Percentiles rank a stretch among this genome's conserved stretches.
These are phyloP conservation scores for Euwallacea fornicatus DNA, from an alignment of 1,140 invertebrate species.

Conservation along the genomic window DNA sequence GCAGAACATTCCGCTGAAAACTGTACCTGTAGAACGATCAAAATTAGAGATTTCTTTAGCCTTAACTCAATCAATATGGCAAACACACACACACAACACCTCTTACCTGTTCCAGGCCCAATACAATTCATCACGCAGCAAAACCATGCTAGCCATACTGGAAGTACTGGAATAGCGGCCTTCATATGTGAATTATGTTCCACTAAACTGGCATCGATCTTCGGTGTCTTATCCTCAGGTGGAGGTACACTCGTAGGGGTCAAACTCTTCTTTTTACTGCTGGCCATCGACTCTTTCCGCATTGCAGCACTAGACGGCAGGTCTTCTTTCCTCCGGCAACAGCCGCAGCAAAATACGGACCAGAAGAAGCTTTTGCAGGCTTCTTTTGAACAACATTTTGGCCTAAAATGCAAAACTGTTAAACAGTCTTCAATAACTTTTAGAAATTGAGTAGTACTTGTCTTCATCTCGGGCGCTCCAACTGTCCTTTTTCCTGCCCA, in stretches of 20 bases:
- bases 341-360: constrained; percentile 50
- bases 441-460: constrained; percentile 9
- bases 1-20: constrained; percentile 83
- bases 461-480: constrained; percentile 44
- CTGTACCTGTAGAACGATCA: constrained; percentile 67
- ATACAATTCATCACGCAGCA: constrained; percentile 85
- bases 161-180: constrained; percentile 86
- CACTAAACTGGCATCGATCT: constrained; percentile 73
- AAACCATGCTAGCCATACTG: constrained; percentile 78
- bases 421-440: background rate
- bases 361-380: constrained; percentile 45
- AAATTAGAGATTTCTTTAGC: background rate
- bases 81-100: constrained; percentile 1
- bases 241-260: constrained; percentile 59
- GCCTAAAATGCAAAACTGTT: constrained; percentile 28
- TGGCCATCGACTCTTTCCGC: constrained; percentile 62
- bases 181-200: constrained; percentile 83
- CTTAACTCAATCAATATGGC: background rate
- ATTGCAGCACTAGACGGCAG: constrained; percentile 55
- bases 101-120: constrained; percentile 78
- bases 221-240: constrained; percentile 76
- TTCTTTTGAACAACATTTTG: constrained; percentile 43
- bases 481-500: constrained; percentile 44
- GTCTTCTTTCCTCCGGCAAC: constrained; percentile 51
- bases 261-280: constrained; percentile 63